phyloP scores from a whole-genome alignment of 2,888 invertebrate genomes.

The Lordiphosa fenestrarum region DNA sequence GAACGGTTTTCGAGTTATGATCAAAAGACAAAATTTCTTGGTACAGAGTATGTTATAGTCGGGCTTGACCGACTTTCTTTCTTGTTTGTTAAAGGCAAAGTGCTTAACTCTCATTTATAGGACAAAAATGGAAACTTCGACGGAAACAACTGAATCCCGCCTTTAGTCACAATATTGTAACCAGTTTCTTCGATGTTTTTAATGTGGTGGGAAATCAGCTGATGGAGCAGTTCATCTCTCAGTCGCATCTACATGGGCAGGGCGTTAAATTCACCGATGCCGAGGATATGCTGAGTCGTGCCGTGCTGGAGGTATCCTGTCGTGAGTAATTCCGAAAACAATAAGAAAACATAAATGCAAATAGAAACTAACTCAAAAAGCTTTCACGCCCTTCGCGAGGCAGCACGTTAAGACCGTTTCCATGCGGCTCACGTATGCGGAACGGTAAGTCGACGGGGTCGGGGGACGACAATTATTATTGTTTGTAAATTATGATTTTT shows the following conservation, averaged over 20 bases:
- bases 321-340: constrained; percentile 57
- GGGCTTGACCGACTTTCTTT: no score
- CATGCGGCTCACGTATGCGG: constrained; percentile 65
- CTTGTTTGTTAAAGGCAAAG: no score
- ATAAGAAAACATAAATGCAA: constrained; percentile 1
- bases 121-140: constrained; percentile 77
- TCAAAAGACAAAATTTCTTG: no score
- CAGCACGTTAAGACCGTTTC: constrained; percentile 61
- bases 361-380: constrained; percentile 10
- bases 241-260: constrained; percentile 50
- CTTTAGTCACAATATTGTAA: constrained; percentile 74
- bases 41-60: no score
- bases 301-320: constrained; percentile 77
- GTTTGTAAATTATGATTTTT: no score
- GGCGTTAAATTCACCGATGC: constrained; percentile 65
- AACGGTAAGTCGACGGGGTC: constrained; percentile 18
- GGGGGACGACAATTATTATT: no score
- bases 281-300: constrained; percentile 77
- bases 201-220: constrained; percentile 75
- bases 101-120: constrained; percentile 34
- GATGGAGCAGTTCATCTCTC: constrained; percentile 54
- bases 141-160: constrained; percentile 78
- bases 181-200: constrained; percentile 74
- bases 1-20: no score
- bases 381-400: constrained; percentile 27